Conservation (phyloP, 2,888 invertebrate genomes). For the Acrobeloides nanus region DNA sequence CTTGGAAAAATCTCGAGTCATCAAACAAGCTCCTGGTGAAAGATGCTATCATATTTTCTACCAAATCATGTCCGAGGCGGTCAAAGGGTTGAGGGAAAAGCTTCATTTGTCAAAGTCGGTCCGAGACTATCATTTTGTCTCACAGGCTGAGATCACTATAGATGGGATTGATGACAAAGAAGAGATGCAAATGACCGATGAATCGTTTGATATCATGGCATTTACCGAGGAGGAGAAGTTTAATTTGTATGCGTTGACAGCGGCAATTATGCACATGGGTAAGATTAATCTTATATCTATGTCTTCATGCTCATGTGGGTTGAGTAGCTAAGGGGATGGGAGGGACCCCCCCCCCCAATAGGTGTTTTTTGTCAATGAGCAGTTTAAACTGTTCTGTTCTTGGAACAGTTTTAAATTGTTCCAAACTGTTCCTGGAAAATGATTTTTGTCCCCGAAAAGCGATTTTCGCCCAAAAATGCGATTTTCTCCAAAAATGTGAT, state of each 20-base stretch:
- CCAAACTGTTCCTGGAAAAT: no score
- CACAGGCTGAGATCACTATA: slow-evolving; percentile 87
- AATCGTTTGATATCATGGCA: slow-evolving; percentile 96
- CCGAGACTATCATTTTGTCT: slow-evolving; percentile 82
- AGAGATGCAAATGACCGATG: slow-evolving; percentile 64
- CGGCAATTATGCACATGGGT: slow-evolving; percentile 99
- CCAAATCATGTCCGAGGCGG: slow-evolving; percentile 95
- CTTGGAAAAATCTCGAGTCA: slow-evolving; percentile 99
- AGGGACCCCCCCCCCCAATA: no score
- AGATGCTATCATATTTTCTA: slow-evolving; percentile 99
- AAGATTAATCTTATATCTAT: no score
- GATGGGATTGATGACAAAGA: slow-evolving; percentile 89
- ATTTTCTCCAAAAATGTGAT: no score
- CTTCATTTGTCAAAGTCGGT: slow-evolving; percentile 70
- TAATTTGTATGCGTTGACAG: slow-evolving; percentile 92
- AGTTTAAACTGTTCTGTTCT: no score
- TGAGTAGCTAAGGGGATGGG: no score
- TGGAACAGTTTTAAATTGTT: no score
- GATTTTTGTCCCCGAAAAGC: no score
- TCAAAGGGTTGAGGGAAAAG: slow-evolving; percentile 27
- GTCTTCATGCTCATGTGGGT: no score
- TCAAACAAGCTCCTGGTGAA: slow-evolving; percentile 66
- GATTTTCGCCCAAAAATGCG: no score
- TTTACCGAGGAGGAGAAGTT: slow-evolving; percentile 93
- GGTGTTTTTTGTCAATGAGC: no score